Percentiles rank a stretch among this genome's conserved stretches.
phyloP scores from a whole-genome alignment of 2,113 vertebrate species.

The Sinocyclocheilus maitianheensis region DNA sequence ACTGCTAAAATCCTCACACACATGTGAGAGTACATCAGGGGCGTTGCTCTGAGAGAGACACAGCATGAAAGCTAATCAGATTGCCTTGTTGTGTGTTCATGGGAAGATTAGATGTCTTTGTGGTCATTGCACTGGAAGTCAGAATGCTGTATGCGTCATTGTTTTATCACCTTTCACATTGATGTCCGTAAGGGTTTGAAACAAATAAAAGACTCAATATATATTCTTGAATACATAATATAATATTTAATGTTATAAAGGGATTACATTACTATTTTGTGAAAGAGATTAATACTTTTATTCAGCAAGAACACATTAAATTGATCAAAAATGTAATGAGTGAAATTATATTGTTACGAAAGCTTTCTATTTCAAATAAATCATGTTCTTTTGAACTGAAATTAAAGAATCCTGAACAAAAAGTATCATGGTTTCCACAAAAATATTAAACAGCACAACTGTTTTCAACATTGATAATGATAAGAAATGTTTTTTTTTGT shows the following conservation, averaged over 20 bases:
- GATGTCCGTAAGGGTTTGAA: not conserved
- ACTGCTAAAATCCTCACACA: constrained; percentile 32
- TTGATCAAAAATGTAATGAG: not conserved
- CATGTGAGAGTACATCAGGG: not conserved
- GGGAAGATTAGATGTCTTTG: constrained; percentile 30
- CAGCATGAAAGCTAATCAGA: constrained; percentile 53
- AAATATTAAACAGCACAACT: no score
- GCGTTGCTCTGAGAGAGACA: not conserved
- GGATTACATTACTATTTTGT: no score
- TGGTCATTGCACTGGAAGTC: constrained; percentile 36
- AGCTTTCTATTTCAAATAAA: no score
- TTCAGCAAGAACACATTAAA: not conserved
- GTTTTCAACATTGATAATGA: no score
- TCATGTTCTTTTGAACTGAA: no score
- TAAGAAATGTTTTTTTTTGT: no score
- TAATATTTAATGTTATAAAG: no score
- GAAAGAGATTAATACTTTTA: not conserved
- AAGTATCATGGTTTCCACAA: no score
- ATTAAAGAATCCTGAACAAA: no score
- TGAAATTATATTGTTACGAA: no score
- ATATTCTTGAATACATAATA: no score
- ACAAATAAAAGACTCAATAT: not conserved
- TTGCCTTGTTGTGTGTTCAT: constrained; percentile 47
- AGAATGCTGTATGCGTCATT: not conserved
- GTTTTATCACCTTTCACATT: constrained; percentile 5